Evolutionary conservation across 2,797 vertebrate genomes (phyloP), one percentile per base, ranked within the genome.

Genomic region (Enteromius unitaeniatus): DNA sequence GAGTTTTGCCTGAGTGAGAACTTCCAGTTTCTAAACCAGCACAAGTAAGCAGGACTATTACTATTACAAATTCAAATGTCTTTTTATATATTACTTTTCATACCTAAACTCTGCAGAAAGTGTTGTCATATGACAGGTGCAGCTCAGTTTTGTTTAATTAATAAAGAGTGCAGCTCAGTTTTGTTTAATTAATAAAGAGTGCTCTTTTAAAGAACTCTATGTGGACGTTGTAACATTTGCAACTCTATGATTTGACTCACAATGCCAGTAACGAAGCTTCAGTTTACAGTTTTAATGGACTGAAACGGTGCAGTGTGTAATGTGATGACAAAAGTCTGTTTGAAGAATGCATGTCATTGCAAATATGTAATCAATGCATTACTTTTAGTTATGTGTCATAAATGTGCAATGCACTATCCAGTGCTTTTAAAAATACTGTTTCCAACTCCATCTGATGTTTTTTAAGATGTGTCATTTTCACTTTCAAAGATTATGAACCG

Each of bases 1-100:
- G 86, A 86, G 40, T 90, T 90, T 74, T 88, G 90, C 45, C 49
- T 89, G 68, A 89, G 40, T 34, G 85, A 90, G 19, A 90, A 84
- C 79, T 88, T 90, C 45, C 78, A 85, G 11, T 89, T 90, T 72
- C 85, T 91, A 7, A 79, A 87, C 81, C 87, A 88, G 45, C 86
- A 89, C 65, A 83, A 85, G 86, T 87, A 79, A 89, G 85, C 78
- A 67, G 42, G 67, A 68, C 68, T 7, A 23, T 60, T 64, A 17
- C 2, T 40, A 6, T 37, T 53, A 1, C 14, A 1, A 47, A 37
- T 6, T 10, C 1, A 70, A 47, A 34, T 14, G 53, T 23, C 19
- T 82, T 7, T 28, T 67, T 15, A 15, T 14, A 15, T 3, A 15
- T 62, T 15, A 28, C 0, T 28, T 58, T 10, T 23, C 3, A 37